A percentile compares a stretch with the other conserved stretches of the same genome.
These are phyloP conservation scores for Drosophila subquinaria DNA, from an alignment of 2,888 invertebrate genomes.

Conservation along the genomic window DNA sequence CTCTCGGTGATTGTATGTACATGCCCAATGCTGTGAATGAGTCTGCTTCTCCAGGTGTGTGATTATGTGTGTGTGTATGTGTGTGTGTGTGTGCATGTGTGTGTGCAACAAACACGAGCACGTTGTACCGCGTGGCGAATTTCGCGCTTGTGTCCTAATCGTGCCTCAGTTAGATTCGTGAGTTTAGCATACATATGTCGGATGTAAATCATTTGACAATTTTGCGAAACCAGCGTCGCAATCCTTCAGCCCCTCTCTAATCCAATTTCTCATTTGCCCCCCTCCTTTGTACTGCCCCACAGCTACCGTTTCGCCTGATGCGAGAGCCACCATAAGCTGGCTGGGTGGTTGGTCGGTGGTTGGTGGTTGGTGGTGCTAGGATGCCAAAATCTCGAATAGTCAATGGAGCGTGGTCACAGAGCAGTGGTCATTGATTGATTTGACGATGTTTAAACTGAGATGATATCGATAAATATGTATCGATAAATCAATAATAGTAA, in stretches of 20 bases:
- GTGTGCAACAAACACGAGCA: slow-evolving; percentile 60
- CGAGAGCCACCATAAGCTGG: neutral
- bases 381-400: neutral
- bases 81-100: slow-evolving; percentile 31
- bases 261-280: slow-evolving; percentile 1
- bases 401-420: neutral
- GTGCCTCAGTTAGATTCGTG: slow-evolving; percentile 83
- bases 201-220: slow-evolving; percentile 84
- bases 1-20: slow-evolving; percentile 64
- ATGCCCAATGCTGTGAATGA: slow-evolving; percentile 54
- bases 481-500: neutral
- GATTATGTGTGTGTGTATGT: slow-evolving; percentile 8
- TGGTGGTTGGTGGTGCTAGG: neutral
- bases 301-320: slow-evolving; percentile 26
- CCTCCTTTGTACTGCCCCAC: no score
- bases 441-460: neutral
- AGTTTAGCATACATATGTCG: slow-evolving; percentile 83
- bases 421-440: neutral
- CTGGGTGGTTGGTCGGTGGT: slow-evolving; percentile 22
- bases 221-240: slow-evolving; percentile 57
- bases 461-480: slow-evolving; percentile 1
- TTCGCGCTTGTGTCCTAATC: slow-evolving; percentile 81
- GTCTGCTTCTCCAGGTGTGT: slow-evolving; percentile 19
- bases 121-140: slow-evolving; percentile 63
- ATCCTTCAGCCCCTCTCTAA: slow-evolving; percentile 3